Evolutionary conservation across 2,888 invertebrate genomes (phyloP).

Genomic region (Phrixothrix hirtus): DNA sequence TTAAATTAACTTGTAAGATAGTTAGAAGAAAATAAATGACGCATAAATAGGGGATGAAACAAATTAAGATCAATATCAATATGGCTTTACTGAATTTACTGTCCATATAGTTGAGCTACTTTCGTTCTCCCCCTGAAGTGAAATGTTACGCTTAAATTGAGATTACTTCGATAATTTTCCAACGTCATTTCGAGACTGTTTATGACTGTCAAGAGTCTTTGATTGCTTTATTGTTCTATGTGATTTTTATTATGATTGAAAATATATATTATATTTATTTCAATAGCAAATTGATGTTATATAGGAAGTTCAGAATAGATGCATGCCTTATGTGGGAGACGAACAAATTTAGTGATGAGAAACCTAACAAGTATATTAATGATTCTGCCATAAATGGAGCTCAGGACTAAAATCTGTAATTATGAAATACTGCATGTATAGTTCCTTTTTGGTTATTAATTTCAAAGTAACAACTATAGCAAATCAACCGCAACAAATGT

Average conservation of each 20-base stretch:
- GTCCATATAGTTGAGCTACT: slow-evolving; percentile 32
- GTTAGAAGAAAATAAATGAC: slow-evolving; percentile 37
- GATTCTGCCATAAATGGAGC: no score
- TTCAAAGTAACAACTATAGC: no score
- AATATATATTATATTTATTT: no score
- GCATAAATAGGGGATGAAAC: slow-evolving; percentile 40
- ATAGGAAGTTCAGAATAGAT: slow-evolving; percentile 1
- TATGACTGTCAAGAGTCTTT: slow-evolving; percentile 1
- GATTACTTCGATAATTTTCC: slow-evolving; percentile 17
- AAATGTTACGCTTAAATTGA: slow-evolving; percentile 29
- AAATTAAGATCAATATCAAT: slow-evolving; percentile 43
- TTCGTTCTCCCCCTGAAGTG: slow-evolving; percentile 9
- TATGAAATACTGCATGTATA: no score
- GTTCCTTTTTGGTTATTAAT: no score
- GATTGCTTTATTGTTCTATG: no score
- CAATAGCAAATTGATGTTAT: slow-evolving; percentile 3
- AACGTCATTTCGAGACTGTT: slow-evolving; percentile 9
- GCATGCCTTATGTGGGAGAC: no score
- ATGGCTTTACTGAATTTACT: slow-evolving; percentile 38
- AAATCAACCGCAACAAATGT: no score
- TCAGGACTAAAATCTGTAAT: no score
- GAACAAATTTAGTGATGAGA: no score
- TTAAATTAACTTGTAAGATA: slow-evolving; percentile 19
- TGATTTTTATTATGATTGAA: no score
- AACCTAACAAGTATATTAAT: no score